A percentile compares a stretch with the other conserved stretches of the same genome.
Evolutionary conservation across 2,888 invertebrate species (phyloP).

Genomic region (Ditula angustiorana): DNA sequence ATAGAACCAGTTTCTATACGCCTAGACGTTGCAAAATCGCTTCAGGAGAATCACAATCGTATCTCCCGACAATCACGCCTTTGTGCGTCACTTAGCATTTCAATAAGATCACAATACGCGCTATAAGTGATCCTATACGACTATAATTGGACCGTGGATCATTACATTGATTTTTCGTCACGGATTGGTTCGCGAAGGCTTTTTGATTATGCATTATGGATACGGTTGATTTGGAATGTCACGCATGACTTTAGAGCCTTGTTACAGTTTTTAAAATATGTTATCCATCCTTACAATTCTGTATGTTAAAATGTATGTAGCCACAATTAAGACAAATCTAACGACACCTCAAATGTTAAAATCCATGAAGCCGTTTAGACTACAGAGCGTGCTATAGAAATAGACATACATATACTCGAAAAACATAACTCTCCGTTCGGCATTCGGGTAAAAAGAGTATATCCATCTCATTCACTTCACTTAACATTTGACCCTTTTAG

Average conservation of each 20-base stretch:
- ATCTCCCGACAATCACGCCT: slow-evolving; percentile 20
- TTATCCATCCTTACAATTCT: too few relatives aligned
- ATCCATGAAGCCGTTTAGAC: too few relatives aligned
- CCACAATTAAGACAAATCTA: too few relatives aligned
- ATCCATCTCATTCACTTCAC: slow-evolving; percentile 2
- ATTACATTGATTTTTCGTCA: slow-evolving; percentile 36
- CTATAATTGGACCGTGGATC: slow-evolving; percentile 31
- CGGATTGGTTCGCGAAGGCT: slow-evolving; percentile 17
- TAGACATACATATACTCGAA: too few relatives aligned
- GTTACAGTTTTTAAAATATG: not conserved
- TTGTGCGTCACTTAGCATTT: slow-evolving; percentile 39
- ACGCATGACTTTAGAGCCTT: not conserved
- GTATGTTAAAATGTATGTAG: too few relatives aligned
- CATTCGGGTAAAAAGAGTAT: not conserved
- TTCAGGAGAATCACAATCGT: slow-evolving; percentile 22
- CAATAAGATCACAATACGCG: slow-evolving; percentile 36
- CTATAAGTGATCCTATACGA: not conserved
- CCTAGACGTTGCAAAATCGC: slow-evolving; percentile 16
- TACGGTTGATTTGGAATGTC: slow-evolving; percentile 3
- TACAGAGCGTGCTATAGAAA: too few relatives aligned
- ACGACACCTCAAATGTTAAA: too few relatives aligned
- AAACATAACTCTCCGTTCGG: too few relatives aligned
- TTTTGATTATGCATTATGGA: slow-evolving; percentile 21
- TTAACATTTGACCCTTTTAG: slow-evolving; percentile 36
- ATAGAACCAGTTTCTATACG: not conserved